Evolutionary conservation across 35 echinoderm and acorn worm genomes (phyloP).

Genomic region (Chiridota heheva): DNA sequence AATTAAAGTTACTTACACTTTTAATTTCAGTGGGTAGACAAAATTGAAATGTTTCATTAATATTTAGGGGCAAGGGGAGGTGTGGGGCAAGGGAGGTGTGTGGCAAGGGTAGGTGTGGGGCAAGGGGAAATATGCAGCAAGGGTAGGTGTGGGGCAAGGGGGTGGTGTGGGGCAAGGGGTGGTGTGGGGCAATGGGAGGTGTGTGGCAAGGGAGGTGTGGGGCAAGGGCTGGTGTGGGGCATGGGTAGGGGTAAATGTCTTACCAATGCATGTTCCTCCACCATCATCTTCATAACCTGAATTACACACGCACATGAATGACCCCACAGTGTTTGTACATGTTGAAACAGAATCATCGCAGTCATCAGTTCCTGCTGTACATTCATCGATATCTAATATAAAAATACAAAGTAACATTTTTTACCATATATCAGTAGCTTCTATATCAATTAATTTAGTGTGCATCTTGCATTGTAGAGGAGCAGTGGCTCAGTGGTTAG

Average conservation of each 20-base stretch:
- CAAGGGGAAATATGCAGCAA: too few relatives aligned
- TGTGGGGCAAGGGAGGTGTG: too few relatives aligned
- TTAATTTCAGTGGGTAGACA: too few relatives aligned
- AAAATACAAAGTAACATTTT: background rate
- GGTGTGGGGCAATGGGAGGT: too few relatives aligned
- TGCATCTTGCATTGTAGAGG: background rate
- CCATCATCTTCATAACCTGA: slow-evolving; percentile 33
- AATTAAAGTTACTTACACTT: too few relatives aligned
- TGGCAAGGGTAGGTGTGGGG: too few relatives aligned
- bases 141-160: too few relatives aligned
- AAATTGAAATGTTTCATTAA: too few relatives aligned
- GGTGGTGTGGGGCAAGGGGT: too few relatives aligned
- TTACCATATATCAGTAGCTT: background rate
- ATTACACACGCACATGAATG: slow-evolving; percentile 42
- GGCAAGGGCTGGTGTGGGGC: too few relatives aligned
- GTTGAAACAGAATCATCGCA: slow-evolving; percentile 30
- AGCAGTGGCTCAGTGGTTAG: background rate
- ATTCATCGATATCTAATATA: slow-evolving; percentile 64
- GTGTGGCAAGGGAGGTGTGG: too few relatives aligned
- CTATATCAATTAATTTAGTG: background rate
- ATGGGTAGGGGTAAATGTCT: background rate
- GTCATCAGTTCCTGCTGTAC: slow-evolving; percentile 36
- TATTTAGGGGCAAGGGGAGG: too few relatives aligned
- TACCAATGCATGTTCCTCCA: background rate
- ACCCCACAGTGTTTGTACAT: slow-evolving; percentile 49